phyloP scores from a whole-genome alignment of 2,797 vertebrate genomes.

The Sebastes iracundus region DNA sequence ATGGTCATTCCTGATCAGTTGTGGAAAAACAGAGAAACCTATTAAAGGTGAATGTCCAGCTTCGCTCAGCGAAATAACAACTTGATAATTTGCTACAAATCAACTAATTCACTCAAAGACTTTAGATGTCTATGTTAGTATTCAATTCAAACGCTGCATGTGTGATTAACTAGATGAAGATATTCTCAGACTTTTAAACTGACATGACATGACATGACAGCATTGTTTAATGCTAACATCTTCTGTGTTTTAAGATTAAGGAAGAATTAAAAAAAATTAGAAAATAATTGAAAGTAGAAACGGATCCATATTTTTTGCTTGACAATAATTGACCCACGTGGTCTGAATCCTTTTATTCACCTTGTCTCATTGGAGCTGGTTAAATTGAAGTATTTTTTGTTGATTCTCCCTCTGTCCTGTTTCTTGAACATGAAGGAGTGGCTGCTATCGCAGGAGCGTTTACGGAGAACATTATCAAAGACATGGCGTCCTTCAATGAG shows the following conservation, averaged over 20 bases:
- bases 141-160: slow-evolving; percentile 2
- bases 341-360: background rate
- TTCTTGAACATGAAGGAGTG: slow-evolving; percentile 83
- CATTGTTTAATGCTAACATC: background rate
- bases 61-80: background rate
- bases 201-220: background rate
- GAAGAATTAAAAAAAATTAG: background rate
- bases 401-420: background rate
- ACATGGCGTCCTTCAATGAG: slow-evolving; percentile 94
- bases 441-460: slow-evolving; percentile 95
- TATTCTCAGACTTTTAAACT: background rate
- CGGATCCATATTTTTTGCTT: background rate
- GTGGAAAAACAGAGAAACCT: slow-evolving; percentile 55
- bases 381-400: background rate
- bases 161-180: background rate
- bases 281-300: background rate
- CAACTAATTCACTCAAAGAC: slow-evolving; percentile 3
- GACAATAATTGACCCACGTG: background rate
- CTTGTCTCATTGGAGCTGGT: background rate
- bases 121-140: background rate
- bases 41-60: slow-evolving; percentile 51
- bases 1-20: slow-evolving; percentile 41
- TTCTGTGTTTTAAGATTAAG: background rate
- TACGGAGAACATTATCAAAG: slow-evolving; percentile 92
- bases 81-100: slow-evolving; percentile 23